Evolutionary conservation across 2,797 vertebrate species (phyloP).

Genomic region (Capromys pilorides): DNA sequence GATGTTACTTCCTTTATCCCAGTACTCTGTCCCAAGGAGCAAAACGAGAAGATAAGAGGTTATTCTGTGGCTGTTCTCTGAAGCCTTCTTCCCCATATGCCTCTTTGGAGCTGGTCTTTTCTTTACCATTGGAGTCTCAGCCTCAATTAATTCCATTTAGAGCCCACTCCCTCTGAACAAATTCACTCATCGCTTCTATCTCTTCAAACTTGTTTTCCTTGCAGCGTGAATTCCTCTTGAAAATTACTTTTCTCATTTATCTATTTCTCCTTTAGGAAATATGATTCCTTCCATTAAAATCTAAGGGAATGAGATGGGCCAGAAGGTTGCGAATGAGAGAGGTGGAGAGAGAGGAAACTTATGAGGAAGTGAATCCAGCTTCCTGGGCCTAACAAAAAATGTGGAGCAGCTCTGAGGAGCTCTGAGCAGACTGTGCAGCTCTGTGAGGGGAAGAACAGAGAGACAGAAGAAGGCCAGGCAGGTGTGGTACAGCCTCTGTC

Average conservation of each 20-base stretch:
- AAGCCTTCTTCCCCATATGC: not conserved
- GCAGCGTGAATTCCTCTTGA: not conserved
- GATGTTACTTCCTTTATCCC: not conserved
- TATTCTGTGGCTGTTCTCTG: no score
- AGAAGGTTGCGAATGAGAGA: not conserved
- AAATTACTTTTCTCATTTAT: constrained; percentile 1
- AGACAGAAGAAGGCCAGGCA: not conserved
- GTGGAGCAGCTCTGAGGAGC: not conserved
- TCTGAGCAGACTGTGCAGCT: not conserved
- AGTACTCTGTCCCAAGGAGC: not conserved
- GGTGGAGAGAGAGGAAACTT: not conserved
- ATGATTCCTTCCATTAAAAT: not conserved
- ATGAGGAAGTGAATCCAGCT: not conserved
- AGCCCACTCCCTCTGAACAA: not conserved
- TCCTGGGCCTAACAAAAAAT: not conserved
- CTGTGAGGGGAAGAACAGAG: not conserved
- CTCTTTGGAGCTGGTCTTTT: not conserved
- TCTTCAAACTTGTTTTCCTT: not conserved
- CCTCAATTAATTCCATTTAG: not conserved
- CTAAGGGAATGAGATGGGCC: not conserved
- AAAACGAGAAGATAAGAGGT: not conserved
- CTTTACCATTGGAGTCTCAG: not conserved
- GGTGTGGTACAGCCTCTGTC: not conserved
- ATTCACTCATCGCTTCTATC: not conserved
- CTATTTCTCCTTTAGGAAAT: not conserved